Conservation (phyloP, 2,113 vertebrate genomes). For the Pionites leucogaster region DNA sequence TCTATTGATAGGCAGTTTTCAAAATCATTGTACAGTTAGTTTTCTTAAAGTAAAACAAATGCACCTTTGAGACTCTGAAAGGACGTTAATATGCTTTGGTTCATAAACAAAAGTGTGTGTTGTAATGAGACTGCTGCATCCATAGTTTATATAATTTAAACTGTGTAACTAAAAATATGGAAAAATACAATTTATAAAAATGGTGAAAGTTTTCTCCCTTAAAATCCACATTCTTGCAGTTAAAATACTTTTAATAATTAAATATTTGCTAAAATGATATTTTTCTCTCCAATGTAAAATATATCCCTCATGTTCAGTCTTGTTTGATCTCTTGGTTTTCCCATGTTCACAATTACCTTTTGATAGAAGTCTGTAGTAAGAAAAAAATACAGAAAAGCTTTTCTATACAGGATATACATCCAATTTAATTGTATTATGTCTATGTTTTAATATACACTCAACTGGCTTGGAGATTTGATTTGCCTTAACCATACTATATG, state of each 20-base stretch:
- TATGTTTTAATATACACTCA: neutral
- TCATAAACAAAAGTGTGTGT: neutral
- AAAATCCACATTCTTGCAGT: neutral
- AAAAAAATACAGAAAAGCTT: neutral
- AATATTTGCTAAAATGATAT: neutral
- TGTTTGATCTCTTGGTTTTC: neutral
- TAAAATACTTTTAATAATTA: neutral
- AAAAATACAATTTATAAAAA: neutral
- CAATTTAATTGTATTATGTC: neutral
- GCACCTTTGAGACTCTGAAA: neutral
- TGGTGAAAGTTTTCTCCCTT: neutral
- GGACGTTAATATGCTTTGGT: neutral
- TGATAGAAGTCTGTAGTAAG: neutral
- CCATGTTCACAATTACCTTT: neutral
- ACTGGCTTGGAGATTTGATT: neutral
- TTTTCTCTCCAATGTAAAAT: neutral
- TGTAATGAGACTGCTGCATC: neutral
- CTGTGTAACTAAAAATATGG: neutral
- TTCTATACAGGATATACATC: neutral
- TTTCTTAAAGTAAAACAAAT: neutral
- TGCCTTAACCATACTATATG: neutral
- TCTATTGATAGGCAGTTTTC: neutral
- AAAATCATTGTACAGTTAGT: neutral
- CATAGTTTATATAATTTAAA: neutral
- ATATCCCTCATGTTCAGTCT: neutral